phyloP scores from a whole-genome alignment of 2,797 vertebrate species.

The Paguma larvata region DNA sequence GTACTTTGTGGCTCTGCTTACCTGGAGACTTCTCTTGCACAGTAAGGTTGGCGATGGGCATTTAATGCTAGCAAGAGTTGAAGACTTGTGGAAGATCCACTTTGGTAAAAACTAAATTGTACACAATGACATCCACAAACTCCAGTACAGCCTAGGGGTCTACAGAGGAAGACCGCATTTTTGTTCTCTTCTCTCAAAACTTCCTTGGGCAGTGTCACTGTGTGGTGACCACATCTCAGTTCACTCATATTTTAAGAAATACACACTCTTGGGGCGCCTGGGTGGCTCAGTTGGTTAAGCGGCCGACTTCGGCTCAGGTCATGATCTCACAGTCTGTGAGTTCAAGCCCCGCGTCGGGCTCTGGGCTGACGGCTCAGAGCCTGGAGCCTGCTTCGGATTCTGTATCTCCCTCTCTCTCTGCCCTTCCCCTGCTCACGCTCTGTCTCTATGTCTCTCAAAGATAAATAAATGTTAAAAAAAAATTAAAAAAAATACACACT shows the following conservation, averaged over 20 bases:
- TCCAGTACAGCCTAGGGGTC: fast-evolving
- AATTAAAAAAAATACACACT: neutral
- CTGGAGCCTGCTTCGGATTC: too few relatives aligned
- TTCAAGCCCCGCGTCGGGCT: too few relatives aligned
- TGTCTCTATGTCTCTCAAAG: too few relatives aligned
- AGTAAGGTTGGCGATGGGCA: neutral
- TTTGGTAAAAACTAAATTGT: neutral
- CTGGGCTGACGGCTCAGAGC: too few relatives aligned
- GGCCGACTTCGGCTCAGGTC: too few relatives aligned
- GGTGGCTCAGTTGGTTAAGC: too few relatives aligned
- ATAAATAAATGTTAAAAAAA: too few relatives aligned
- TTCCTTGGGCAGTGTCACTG: neutral
- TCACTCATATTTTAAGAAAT: neutral
- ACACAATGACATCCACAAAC: neutral
- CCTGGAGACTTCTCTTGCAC: neutral
- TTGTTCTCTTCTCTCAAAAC: neutral
- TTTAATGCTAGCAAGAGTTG: neutral
- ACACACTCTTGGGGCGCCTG: too few relatives aligned
- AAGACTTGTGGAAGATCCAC: neutral
- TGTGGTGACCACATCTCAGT: neutral
- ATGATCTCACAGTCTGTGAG: too few relatives aligned
- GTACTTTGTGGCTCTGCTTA: neutral
- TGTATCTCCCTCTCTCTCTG: too few relatives aligned
- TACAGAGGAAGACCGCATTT: neutral
- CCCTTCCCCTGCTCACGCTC: too few relatives aligned